Base-by-base conservation (phyloP, 2,113 vertebrate species). In the Lamprotornis superbus region DNA sequence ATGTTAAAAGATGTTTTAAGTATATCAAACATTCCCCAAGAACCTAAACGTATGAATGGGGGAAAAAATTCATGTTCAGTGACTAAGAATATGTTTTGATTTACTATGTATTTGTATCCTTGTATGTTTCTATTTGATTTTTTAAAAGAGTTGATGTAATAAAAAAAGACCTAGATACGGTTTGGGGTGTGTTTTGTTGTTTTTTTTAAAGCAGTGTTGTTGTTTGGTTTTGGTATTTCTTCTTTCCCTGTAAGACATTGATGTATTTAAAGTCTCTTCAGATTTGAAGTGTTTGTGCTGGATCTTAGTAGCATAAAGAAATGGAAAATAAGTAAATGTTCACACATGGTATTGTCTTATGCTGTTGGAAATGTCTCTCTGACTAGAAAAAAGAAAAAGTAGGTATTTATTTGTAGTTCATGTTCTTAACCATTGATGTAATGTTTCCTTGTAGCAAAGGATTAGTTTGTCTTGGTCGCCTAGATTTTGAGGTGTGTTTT, bases 21-120 rank as follows among this genome's bases (percentile, higher is more conserved):
- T 44, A 16, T 27, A n/a, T 49, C 7, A 56, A 60, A 22, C 16
- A 4, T 2, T 0, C 1, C 5, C 7, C 2, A 73, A 55, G 47
- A 67, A 39, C 20, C 15, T 30, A 52, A 78, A 61, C 19, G 33
- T 20, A 47, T n/a, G 27, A 64, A 30, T 31, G 4, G 15, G 5
- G 7, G 10, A 2, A 40, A 31, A 56, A 42, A 10, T 85, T 27
- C 2, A 2, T 55, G 20, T 76, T 5, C 67, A 37, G 4, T 64
- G 10, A 27, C 25, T 55, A 35, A 82, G 30, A 68, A 40, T 37
- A 7, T 47, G 10, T 52, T 93, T 78, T 68, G 1, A 27, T 77
- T 73, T 80, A 14, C 14, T 90, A 5, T 63, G 5, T 80, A 15
- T 44, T 85, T 81, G 7, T 80, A 46, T 75, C 16, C 12, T 6